Evolutionary conservation across 2,113 vertebrate genomes (phyloP).

Genomic region (Urocynchramus pylzowi): DNA sequence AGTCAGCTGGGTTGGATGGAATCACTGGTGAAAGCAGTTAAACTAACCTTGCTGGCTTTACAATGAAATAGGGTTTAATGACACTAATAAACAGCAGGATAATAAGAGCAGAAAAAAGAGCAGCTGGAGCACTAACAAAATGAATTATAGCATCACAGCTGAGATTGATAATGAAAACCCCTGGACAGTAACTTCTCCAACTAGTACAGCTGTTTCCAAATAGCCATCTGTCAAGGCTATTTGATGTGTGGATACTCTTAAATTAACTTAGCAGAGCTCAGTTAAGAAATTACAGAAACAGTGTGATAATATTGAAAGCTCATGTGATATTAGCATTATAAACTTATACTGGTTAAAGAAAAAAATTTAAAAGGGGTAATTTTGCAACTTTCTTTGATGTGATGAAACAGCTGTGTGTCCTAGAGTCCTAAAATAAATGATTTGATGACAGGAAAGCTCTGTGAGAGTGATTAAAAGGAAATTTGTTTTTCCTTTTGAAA

Average conservation of each 20-base stretch:
- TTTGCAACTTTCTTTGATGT: neutral
- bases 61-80: neutral
- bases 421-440: neutral
- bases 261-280: neutral
- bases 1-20: neutral
- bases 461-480: neutral
- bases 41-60: neutral
- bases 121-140: slow-evolving; percentile 28
- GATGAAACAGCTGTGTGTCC: neutral
- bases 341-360: neutral
- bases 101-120: neutral
- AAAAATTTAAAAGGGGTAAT: neutral
- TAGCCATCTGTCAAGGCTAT: neutral
- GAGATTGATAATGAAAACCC: slow-evolving; percentile 29
- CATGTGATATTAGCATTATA: neutral
- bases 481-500: slow-evolving; percentile 8
- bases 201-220: slow-evolving; percentile 19
- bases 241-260: neutral
- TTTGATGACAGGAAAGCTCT: neutral
- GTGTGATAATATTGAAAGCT: neutral
- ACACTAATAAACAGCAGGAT: neutral
- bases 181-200: slow-evolving; percentile 12
- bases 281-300: neutral
- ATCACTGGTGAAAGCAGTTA: neutral
- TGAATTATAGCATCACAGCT: slow-evolving; percentile 25